Evolutionary conservation across 2,797 vertebrate species (phyloP).

Genomic region (Protonibea diacanthus): DNA sequence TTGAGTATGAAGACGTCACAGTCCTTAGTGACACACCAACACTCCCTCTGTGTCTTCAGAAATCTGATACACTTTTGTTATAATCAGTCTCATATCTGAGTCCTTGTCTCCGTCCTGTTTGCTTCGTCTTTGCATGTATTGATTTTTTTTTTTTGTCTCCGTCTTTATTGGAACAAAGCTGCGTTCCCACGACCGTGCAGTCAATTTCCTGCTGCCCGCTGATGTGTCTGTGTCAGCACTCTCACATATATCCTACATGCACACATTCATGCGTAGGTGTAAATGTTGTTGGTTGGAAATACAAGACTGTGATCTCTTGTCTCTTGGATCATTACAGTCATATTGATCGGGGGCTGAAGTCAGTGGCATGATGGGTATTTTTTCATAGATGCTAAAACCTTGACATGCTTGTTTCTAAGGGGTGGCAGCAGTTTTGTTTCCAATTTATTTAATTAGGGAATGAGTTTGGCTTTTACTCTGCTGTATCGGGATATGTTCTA

Average conservation of each 20-base stretch:
- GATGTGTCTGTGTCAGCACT: conserved; percentile 57
- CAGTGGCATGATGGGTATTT: conserved; percentile 20
- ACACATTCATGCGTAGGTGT: not conserved
- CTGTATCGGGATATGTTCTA: not conserved
- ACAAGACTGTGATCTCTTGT: conserved; percentile 36
- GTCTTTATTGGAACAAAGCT: conserved; percentile 27
- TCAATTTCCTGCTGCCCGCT: conserved; percentile 31
- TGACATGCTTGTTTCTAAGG: not conserved
- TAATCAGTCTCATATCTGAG: conserved; percentile 28
- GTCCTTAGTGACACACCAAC: not conserved
- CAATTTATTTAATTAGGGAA: not conserved
- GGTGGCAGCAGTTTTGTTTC: not conserved
- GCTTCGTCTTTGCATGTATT: conserved; percentile 49
- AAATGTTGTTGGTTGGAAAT: conserved; percentile 38
- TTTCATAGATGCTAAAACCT: conserved; percentile 5
- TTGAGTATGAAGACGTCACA: not conserved
- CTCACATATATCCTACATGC: conserved; percentile 7
- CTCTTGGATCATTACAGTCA: conserved; percentile 37
- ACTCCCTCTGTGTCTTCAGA: conserved; percentile 11
- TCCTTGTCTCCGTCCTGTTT: conserved; percentile 17
- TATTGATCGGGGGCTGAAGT: conserved; percentile 51
- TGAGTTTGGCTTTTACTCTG: not conserved
- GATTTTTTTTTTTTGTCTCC: conserved; percentile 47
- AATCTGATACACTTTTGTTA: conserved; percentile 32
- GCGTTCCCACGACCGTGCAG: conserved; percentile 30